A percentile compares a stretch with the other conserved stretches of the same genome.
Conservation (phyloP, 2,888 invertebrate species). For the Heliconius ethilla region DNA sequence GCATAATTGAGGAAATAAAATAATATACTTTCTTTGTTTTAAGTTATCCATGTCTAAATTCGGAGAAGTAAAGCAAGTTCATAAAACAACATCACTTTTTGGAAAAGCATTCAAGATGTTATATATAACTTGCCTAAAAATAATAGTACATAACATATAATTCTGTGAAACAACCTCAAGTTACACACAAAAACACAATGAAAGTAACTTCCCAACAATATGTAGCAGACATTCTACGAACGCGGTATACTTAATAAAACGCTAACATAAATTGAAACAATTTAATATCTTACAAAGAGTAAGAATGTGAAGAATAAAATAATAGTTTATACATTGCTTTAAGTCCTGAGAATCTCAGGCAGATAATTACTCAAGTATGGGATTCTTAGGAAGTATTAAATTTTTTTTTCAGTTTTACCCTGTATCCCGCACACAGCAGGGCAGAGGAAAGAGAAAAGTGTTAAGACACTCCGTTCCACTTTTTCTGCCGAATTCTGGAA, state of each 20-base stretch:
- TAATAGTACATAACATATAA: slow-evolving; percentile 2
- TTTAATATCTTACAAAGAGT: slow-evolving; percentile 6
- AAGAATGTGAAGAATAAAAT: not conserved
- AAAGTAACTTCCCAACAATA: slow-evolving; percentile 15
- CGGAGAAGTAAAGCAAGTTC: not conserved
- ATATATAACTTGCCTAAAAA: slow-evolving; percentile 4
- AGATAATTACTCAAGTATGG: slow-evolving; percentile 19
- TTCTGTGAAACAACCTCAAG: not conserved
- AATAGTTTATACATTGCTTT: not conserved
- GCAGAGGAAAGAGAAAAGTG: not conserved
- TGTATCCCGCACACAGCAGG: not conserved
- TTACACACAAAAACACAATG: not conserved
- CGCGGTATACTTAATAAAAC: slow-evolving; percentile 2
- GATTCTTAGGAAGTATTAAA: not conserved
- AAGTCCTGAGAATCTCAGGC: slow-evolving; percentile 1
- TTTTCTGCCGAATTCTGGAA: not conserved
- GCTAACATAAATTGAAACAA: slow-evolving; percentile 6
- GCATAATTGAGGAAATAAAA: not conserved
- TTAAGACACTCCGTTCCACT: not conserved
- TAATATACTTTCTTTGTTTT: not conserved
- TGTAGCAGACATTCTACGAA: not conserved
- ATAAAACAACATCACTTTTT: not conserved
- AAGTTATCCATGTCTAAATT: not conserved
- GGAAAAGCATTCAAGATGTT: not conserved
- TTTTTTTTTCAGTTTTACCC: not conserved